These are phyloP conservation scores for Eurystomus gularis DNA, from an alignment of 2,113 vertebrate species.

Conservation along the genomic window DNA sequence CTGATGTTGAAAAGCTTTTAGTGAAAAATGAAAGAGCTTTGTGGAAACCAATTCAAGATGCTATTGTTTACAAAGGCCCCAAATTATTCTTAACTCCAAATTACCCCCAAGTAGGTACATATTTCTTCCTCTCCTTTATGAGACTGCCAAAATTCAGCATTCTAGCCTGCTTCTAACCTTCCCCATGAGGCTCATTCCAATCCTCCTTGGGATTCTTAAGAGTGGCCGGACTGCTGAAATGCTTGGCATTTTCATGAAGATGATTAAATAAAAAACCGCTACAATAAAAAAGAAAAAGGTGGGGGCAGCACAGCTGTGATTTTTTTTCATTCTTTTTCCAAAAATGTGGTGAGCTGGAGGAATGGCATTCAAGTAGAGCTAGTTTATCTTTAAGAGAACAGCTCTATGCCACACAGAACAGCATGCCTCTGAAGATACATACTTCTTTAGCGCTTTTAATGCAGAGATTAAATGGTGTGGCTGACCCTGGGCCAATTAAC, in stretches of 20 bases:
- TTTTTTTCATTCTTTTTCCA: background rate
- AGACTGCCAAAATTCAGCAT: constrained; percentile 48
- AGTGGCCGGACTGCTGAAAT: background rate
- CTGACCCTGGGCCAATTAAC: background rate
- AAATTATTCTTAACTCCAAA: constrained; percentile 60
- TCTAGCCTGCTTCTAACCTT: constrained; percentile 28
- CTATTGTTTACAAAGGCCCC: constrained; percentile 40
- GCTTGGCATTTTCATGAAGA: constrained; percentile 40
- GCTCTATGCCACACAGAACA: background rate
- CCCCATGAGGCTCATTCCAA: constrained; percentile 27
- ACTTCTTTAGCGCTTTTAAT: background rate
- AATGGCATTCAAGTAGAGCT: background rate
- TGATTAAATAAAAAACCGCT: constrained; percentile 30
- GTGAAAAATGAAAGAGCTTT: constrained; percentile 40
- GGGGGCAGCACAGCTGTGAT: background rate
- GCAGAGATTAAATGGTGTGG: background rate
- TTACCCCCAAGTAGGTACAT: constrained; percentile 21
- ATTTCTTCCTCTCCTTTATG: constrained; percentile 51
- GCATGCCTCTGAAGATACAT: background rate
- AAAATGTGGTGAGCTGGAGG: background rate
- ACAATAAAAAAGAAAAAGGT: background rate
- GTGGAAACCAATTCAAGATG: constrained; percentile 38
- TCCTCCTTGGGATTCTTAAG: constrained; percentile 1
- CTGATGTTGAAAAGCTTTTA: constrained; percentile 11
- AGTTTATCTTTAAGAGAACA: constrained; percentile 33